Conservation (phyloP, 2,888 invertebrate genomes). For the Xestia xanthographa region DNA sequence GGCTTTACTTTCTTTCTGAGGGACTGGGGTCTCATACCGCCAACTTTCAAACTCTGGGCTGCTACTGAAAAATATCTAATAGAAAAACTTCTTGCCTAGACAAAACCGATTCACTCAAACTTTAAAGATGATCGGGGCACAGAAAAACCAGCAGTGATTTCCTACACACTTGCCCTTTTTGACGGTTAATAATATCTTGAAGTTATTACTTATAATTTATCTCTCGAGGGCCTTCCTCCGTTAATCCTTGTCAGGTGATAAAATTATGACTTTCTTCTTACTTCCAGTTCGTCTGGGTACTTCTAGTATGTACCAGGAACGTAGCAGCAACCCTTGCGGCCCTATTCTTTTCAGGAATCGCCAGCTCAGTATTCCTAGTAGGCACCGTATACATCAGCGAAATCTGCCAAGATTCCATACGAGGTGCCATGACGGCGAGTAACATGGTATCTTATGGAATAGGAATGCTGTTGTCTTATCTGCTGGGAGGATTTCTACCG, state of each 20-base stretch:
- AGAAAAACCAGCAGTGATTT: no score
- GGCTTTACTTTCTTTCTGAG: no score
- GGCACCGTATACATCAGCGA: slow-evolving; percentile 63
- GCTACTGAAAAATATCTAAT: no score
- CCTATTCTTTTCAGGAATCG: slow-evolving; percentile 59
- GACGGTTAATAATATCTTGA: not conserved
- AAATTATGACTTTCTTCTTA: not conserved
- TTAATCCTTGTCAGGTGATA: not conserved
- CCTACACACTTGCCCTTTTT: not conserved
- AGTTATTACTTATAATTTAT: not conserved
- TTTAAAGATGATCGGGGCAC: no score
- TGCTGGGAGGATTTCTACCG: slow-evolving; percentile 54
- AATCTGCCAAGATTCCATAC: slow-evolving; percentile 65
- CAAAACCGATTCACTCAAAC: no score
- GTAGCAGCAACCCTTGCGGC: slow-evolving; percentile 58
- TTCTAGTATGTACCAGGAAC: slow-evolving; percentile 44
- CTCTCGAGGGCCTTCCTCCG: not conserved
- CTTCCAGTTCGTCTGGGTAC: slow-evolving; percentile 56
- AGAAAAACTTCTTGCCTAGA: no score
- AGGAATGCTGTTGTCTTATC: slow-evolving; percentile 58
- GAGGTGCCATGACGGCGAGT: slow-evolving; percentile 63
- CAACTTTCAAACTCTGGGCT: no score
- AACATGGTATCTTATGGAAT: slow-evolving; percentile 60
- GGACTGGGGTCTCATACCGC: no score
- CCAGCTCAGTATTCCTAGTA: slow-evolving; percentile 54